Conservation (phyloP, 2,113 vertebrate genomes). For the Falco punctatus region DNA sequence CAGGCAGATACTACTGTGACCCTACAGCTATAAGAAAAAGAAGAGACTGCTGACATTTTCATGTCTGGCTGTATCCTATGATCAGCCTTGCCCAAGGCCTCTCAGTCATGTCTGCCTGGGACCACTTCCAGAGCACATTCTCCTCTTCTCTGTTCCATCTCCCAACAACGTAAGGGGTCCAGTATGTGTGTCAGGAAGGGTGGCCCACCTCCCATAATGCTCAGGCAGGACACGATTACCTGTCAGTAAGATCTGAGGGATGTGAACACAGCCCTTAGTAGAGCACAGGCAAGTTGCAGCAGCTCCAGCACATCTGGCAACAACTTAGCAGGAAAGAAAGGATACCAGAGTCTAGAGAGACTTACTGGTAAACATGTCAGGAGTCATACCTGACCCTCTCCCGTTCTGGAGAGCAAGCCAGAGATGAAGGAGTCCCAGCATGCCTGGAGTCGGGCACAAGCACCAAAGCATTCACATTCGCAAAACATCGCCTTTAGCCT, state of each 20-base stretch:
- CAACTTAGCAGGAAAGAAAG: neutral
- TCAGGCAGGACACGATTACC: neutral
- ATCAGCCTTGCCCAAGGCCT: neutral
- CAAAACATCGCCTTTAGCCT: neutral
- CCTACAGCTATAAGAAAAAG: neutral
- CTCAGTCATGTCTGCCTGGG: neutral
- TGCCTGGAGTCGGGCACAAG: neutral
- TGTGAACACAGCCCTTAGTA: neutral
- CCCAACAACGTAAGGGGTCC: fast-evolving
- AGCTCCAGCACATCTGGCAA: neutral
- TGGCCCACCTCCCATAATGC: fast-evolving
- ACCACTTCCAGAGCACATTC: neutral
- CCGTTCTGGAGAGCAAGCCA: too few relatives aligned
- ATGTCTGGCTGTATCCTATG: neutral
- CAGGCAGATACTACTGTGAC: neutral
- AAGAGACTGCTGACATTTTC: neutral
- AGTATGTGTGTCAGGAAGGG: neutral
- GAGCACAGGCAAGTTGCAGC: neutral
- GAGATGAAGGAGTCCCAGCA: neutral
- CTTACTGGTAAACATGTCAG: fast-evolving
- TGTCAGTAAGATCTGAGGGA: neutral
- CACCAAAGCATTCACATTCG: neutral
- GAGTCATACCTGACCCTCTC: neutral
- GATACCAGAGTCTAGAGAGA: neutral
- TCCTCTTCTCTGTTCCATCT: neutral